These are phyloP conservation scores for Momotus momota DNA, from an alignment of 2,797 vertebrate genomes.

Conservation along the genomic window DNA sequence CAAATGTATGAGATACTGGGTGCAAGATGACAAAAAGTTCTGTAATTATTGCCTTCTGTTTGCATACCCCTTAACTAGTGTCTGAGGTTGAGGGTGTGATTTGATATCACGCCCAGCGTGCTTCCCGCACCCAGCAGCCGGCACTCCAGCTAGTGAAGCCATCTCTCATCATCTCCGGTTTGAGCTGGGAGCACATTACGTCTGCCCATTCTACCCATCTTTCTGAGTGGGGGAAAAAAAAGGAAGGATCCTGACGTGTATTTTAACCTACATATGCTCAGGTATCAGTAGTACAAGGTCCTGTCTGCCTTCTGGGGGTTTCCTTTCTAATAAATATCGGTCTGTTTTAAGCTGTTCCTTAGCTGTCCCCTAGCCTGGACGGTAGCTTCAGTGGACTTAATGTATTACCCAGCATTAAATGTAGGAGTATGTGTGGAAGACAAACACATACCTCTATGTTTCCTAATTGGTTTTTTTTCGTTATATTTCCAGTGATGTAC, in stretches of 20 bases:
- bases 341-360: background rate
- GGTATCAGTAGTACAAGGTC: background rate
- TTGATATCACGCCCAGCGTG: accelerated
- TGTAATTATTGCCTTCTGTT: background rate
- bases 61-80: accelerated
- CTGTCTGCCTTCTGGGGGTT: background rate
- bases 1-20: accelerated
- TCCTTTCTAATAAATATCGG: background rate
- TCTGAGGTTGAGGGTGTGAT: background rate
- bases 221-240: background rate
- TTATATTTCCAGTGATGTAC: background rate
- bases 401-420: background rate
- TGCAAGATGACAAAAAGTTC: accelerated
- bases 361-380: background rate
- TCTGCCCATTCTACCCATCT: background rate
- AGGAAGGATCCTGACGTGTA: background rate
- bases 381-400: background rate
- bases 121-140: background rate
- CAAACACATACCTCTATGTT: background rate
- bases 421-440: background rate
- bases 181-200: background rate
- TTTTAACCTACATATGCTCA: background rate
- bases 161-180: background rate
- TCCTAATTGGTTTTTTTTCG: background rate
- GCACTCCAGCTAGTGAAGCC: background rate